Evolutionary conservation across 1,140 invertebrate species (phyloP).

Genomic region (Zaprionus camerounensis): DNA sequence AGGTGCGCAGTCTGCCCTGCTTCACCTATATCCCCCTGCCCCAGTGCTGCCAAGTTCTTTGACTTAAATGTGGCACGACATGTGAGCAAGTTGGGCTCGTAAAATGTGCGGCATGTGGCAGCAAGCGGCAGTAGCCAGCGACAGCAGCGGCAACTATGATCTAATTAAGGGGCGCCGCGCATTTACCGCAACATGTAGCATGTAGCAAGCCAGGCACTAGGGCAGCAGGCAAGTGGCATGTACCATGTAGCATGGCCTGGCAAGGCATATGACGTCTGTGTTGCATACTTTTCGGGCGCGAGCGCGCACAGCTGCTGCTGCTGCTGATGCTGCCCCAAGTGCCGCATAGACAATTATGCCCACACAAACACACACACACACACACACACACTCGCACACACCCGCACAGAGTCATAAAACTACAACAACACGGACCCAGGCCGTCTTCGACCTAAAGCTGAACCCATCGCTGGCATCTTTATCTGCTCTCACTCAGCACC

Average conservation of each 20-base stretch:
- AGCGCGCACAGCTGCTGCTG: slow-evolving; percentile 17
- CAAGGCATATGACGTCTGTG: slow-evolving; percentile 13
- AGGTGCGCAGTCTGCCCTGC: background rate
- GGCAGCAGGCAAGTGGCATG: slow-evolving; percentile 29
- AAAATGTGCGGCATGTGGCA: slow-evolving; percentile 40
- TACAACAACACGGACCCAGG: slow-evolving; percentile 21
- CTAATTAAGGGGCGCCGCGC: slow-evolving; percentile 63
- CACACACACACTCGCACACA: slow-evolving; percentile 7
- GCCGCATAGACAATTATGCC: slow-evolving; percentile 23
- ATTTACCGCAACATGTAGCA: slow-evolving; percentile 55
- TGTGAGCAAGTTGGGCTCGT: slow-evolving; percentile 30
- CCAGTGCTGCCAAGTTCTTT: background rate
- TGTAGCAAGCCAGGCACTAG: background rate
- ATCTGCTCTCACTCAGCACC: slow-evolving; percentile 2
- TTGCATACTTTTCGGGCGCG: slow-evolving; percentile 20
- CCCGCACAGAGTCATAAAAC: slow-evolving; percentile 55
- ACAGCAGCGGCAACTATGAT: slow-evolving; percentile 57
- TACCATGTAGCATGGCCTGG: background rate
- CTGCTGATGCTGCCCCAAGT: background rate
- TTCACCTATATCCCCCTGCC: background rate
- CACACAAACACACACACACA: slow-evolving; percentile 12
- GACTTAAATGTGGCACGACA: slow-evolving; percentile 34
- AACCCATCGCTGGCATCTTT: slow-evolving; percentile 5
- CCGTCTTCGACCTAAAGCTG: slow-evolving; percentile 8
- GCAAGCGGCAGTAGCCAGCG: slow-evolving; percentile 20